Evolutionary conservation across 2,113 vertebrate species (phyloP).

Genomic region (Scomber colias): DNA sequence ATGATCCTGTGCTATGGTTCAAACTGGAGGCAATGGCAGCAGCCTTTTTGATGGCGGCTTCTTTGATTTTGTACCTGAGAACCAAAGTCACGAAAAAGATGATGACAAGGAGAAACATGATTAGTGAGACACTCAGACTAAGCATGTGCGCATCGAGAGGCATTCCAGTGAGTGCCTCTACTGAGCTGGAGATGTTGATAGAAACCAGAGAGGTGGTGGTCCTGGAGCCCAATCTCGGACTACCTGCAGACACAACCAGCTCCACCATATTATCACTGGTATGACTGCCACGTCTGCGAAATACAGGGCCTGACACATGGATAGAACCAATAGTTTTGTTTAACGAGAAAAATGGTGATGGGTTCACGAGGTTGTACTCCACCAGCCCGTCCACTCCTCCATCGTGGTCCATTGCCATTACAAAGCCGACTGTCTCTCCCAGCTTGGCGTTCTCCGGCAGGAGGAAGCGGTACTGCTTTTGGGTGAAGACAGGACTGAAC

Average conservation of each 20-base stretch:
- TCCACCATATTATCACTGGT: conserved; percentile 79
- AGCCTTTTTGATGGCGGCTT: conserved; percentile 75
- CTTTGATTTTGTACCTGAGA: conserved; percentile 85
- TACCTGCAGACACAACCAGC: conserved; percentile 87
- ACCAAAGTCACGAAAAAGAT: conserved; percentile 82
- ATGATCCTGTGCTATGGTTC: conserved; percentile 55
- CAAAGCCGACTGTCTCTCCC: conserved; percentile 87
- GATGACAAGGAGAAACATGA: conserved; percentile 85
- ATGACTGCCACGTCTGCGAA: conserved; percentile 73
- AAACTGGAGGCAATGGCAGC: conserved; percentile 63
- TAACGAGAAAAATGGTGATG: conserved; percentile 88
- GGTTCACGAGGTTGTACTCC: conserved; percentile 86
- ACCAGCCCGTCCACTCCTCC: conserved; percentile 90
- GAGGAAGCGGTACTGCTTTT: conserved; percentile 89
- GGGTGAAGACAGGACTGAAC: conserved; percentile 92
- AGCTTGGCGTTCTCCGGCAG: conserved; percentile 82
- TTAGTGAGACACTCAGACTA: conserved; percentile 82
- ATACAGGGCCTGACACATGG: conserved; percentile 84
- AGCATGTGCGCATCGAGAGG: conserved; percentile 81
- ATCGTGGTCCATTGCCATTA: conserved; percentile 91
- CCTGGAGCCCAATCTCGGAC: conserved; percentile 88
- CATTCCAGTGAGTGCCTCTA: conserved; percentile 65
- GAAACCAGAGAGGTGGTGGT: conserved; percentile 86
- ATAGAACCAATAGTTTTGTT: conserved; percentile 89
- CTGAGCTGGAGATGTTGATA: conserved; percentile 88